A percentile compares a stretch with the other conserved stretches of the same genome.
These are phyloP conservation scores for Salvelinus fontinalis DNA, from an alignment of 2,113 vertebrate genomes.

Conservation along the genomic window DNA sequence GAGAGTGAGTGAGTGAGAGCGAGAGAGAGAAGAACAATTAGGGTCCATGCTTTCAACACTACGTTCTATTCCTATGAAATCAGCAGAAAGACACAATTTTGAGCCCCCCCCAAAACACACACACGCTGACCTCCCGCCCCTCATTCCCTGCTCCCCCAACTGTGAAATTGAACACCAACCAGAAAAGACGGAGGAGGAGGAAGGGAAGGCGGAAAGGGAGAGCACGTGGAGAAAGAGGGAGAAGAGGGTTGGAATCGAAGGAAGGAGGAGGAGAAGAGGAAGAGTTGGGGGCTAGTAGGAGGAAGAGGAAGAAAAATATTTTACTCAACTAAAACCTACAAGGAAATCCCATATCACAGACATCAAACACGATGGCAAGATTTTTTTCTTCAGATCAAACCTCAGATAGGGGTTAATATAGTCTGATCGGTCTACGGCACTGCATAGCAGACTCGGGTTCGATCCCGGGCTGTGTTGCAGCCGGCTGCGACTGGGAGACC, in stretches of 20 bases:
- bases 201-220: constrained; percentile 20
- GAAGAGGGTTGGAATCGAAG: background rate
- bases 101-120: constrained; percentile 4
- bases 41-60: background rate
- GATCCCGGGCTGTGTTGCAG: no score
- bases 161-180: constrained; percentile 59
- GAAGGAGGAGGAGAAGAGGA: constrained; percentile 14
- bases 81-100: constrained; percentile 54
- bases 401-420: no score
- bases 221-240: constrained; percentile 13
- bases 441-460: no score
- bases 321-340: constrained; percentile 30
- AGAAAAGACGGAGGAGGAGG: constrained; percentile 24
- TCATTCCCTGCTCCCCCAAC: constrained; percentile 51
- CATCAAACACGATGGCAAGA: no score
- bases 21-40: background rate
- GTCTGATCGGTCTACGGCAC: no score
- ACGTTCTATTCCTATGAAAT: constrained; percentile 14
- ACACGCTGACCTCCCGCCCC: background rate
- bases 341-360: constrained; percentile 39
- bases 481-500: no score
- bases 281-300: no score
- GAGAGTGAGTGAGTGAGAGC: background rate
- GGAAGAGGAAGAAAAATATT: constrained; percentile 21
- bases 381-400: no score